A percentile compares a stretch with the other conserved stretches of the same genome.
phyloP scores from a whole-genome alignment of 2,888 invertebrate genomes.

The Tetrapedia diversipes region DNA sequence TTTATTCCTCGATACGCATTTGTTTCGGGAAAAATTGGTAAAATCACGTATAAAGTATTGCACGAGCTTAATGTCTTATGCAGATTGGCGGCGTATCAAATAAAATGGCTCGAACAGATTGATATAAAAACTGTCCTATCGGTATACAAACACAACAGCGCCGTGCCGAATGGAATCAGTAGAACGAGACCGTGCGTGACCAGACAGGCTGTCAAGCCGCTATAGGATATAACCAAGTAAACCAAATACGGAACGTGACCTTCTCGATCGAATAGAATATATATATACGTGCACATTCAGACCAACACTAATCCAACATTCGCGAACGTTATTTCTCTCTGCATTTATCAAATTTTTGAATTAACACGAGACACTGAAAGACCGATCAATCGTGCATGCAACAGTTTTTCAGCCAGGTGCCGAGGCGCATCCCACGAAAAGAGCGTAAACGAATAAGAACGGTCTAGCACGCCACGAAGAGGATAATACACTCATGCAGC shows the following conservation, averaged over 20 bases:
- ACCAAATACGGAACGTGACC: background rate
- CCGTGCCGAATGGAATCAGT: constrained; percentile 9
- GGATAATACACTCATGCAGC: constrained; percentile 60
- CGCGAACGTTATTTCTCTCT: too few species aligned
- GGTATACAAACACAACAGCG: background rate
- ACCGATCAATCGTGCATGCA: too few species aligned
- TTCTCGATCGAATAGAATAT: too few species aligned
- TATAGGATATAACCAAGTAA: background rate
- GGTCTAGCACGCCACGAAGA: constrained; percentile 48
- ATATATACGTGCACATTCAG: too few species aligned
- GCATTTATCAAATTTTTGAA: too few species aligned
- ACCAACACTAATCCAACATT: too few species aligned
- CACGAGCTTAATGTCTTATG: background rate
- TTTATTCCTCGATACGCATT: too few species aligned
- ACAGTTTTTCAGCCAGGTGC: too few species aligned
- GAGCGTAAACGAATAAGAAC: background rate
- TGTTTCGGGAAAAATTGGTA: too few species aligned
- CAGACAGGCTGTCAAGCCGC: background rate
- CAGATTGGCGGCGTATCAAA: background rate
- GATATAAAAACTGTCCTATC: background rate
- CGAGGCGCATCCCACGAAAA: too few species aligned
- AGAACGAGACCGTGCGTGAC: background rate
- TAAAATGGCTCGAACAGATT: background rate
- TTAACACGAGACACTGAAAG: too few species aligned
- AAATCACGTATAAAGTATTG: too few species aligned